phyloP scores from a whole-genome alignment of 1,140 invertebrate species.

The Megathymus violae region DNA sequence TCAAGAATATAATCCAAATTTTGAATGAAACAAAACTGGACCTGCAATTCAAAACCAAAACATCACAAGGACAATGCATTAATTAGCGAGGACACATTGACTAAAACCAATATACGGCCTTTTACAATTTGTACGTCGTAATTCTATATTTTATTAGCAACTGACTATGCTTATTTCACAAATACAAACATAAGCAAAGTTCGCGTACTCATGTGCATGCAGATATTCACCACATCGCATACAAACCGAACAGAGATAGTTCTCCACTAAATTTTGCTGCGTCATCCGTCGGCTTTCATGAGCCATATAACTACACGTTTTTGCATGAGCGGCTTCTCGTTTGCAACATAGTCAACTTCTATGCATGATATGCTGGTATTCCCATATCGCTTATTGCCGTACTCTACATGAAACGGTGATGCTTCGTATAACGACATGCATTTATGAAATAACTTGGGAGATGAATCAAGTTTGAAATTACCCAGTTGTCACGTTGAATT shows the following conservation, averaged over 20 bases:
- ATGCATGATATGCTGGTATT: not conserved
- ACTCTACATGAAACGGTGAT: not conserved
- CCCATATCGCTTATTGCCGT: not conserved
- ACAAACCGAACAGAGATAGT: not conserved
- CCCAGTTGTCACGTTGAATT: not conserved
- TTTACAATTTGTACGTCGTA: too few relatives aligned
- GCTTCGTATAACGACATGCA: not conserved
- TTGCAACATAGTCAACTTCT: not conserved
- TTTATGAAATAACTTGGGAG: not conserved
- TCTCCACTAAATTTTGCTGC: not conserved
- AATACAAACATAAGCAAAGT: too few relatives aligned
- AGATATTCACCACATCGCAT: too few relatives aligned
- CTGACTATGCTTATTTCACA: too few relatives aligned
- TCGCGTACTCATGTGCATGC: too few relatives aligned
- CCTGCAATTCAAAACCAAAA: too few relatives aligned
- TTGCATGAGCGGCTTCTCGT: not conserved
- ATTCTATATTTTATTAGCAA: too few relatives aligned
- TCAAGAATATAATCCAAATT: too few relatives aligned
- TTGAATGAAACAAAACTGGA: too few relatives aligned
- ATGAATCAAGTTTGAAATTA: not conserved
- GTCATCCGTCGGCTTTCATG: not conserved
- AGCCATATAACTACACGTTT: not conserved
- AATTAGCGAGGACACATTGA: too few relatives aligned
- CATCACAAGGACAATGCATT: too few relatives aligned
- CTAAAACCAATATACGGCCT: too few relatives aligned